Evolutionary conservation across 2,888 invertebrate species (phyloP).

Genomic region (Ochropleura plecta): DNA sequence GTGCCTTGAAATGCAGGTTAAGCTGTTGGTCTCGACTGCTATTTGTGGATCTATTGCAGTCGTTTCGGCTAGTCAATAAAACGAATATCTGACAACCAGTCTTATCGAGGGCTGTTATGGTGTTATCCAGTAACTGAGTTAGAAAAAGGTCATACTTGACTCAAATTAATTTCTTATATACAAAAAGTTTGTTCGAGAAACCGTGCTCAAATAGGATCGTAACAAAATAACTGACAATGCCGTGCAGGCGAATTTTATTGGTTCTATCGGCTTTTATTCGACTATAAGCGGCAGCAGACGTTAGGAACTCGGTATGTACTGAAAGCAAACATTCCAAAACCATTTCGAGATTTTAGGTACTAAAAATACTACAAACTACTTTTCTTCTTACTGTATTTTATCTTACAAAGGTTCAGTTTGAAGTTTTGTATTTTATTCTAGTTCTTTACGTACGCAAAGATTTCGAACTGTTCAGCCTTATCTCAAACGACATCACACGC

Average conservation of each 20-base stretch:
- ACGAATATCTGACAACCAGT: neutral
- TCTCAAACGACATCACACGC: no score
- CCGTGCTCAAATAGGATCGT: conserved; percentile 5
- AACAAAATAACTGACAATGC: conserved; percentile 6
- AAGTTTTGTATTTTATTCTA: no score
- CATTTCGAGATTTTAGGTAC: no score
- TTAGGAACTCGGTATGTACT: neutral
- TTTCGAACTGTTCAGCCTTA: no score
- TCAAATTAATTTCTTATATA: neutral
- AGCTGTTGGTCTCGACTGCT: no score
- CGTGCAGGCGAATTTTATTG: conserved; percentile 7
- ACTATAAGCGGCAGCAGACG: conserved; percentile 12
- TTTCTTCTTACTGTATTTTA: no score
- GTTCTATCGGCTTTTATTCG: conserved; percentile 17
- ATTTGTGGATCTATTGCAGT: neutral
- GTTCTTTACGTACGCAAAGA: no score
- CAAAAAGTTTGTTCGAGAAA: neutral
- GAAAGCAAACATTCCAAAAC: no score
- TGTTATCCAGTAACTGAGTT: neutral
- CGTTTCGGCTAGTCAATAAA: neutral
- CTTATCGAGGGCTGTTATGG: neutral
- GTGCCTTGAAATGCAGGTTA: neutral
- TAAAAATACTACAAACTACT: no score
- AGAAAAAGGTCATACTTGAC: neutral
- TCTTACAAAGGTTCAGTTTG: no score